Evolutionary conservation across 1,140 invertebrate species (phyloP).

Genomic region (Bombus confusus): DNA sequence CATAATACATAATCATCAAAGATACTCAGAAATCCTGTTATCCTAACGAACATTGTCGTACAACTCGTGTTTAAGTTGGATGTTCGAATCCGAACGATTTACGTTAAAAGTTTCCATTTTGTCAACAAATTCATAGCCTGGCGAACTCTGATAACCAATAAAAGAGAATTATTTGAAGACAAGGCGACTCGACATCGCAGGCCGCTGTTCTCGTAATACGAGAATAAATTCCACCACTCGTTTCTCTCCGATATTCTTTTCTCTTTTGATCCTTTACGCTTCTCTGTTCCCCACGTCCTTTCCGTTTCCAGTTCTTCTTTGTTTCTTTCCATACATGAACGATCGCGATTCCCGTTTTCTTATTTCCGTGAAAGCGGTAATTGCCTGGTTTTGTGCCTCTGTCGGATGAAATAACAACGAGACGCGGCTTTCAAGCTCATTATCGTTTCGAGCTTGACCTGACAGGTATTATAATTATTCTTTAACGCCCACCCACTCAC

Average conservation of each 20-base stretch:
- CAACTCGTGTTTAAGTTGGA: not conserved
- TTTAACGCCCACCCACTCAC: not conserved
- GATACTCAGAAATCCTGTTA: not conserved
- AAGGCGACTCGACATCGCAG: not conserved
- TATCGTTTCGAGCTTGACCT: not conserved
- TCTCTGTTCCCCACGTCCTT: not conserved
- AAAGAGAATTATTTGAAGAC: not conserved
- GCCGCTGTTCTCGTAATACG: not conserved
- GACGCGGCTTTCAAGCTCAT: not conserved
- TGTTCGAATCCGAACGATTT: not conserved
- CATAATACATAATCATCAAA: not conserved
- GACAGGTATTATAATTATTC: not conserved
- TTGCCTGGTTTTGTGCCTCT: conserved; percentile 42
- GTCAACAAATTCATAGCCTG: not conserved
- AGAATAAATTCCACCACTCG: conserved; percentile 5
- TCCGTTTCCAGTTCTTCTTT: not conserved
- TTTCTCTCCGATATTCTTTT: not conserved
- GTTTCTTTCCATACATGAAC: not conserved
- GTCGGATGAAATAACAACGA: not conserved
- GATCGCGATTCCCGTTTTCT: not conserved
- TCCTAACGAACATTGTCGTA: no score
- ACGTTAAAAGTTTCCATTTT: not conserved
- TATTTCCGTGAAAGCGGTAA: conserved; percentile 20
- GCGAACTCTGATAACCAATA: not conserved
- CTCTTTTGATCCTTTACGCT: not conserved